Percentiles rank a stretch among this genome's conserved stretches.
Evolutionary conservation across 1,140 invertebrate genomes (phyloP).

Genomic region (Yoshiicerus persimilis): DNA sequence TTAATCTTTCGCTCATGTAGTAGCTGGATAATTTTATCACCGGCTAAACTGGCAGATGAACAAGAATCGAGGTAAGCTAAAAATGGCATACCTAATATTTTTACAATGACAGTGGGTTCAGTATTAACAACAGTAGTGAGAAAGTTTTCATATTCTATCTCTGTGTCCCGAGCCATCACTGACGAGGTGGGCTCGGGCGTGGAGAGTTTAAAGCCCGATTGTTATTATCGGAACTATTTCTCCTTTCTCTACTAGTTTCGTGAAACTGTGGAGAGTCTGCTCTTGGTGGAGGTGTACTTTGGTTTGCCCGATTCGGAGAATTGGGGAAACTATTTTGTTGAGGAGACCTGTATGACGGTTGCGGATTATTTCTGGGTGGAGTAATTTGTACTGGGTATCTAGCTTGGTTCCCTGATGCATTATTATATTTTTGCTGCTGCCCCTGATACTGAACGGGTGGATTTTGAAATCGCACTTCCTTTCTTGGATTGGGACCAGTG

Average conservation of each 20-base stretch:
- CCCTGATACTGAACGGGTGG: background rate
- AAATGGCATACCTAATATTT: background rate
- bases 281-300: background rate
- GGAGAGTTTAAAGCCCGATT: background rate
- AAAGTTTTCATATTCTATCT: background rate
- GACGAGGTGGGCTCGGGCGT: background rate
- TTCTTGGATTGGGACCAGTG: background rate
- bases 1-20: conserved; percentile 8
- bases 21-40: background rate
- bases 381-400: background rate
- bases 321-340: background rate
- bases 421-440: no score
- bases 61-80: conserved; percentile 34
- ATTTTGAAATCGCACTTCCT: background rate
- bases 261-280: background rate
- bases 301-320: background rate
- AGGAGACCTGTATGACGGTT: background rate
- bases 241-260: background rate
- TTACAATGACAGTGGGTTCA: conserved; percentile 20
- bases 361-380: background rate
- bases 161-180: background rate
- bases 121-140: background rate
- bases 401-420: no score
- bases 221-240: background rate
- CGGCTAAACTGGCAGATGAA: background rate